Evolutionary conservation across 2,113 vertebrate species (phyloP).

Genomic region (Cyphomyrus plagiostoma): DNA sequence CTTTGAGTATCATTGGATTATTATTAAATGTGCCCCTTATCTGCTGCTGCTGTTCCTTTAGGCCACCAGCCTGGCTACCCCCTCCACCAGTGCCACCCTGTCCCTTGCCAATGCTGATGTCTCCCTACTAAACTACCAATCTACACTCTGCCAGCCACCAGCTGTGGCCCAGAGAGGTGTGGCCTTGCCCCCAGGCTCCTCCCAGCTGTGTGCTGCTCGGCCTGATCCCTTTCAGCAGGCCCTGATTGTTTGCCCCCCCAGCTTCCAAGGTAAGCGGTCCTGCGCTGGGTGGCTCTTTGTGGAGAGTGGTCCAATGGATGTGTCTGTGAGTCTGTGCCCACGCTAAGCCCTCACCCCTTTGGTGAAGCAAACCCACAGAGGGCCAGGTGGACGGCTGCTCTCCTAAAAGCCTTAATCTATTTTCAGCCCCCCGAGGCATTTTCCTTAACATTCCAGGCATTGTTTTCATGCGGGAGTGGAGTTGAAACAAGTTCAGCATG

Average conservation of each 20-base stretch:
- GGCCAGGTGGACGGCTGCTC: neutral
- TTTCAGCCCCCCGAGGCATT: neutral
- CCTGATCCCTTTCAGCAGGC: conserved; percentile 97
- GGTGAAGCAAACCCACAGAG: neutral
- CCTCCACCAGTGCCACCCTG: conserved; percentile 74
- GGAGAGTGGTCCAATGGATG: neutral
- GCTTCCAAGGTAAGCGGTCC: conserved; percentile 80
- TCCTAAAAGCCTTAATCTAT: neutral
- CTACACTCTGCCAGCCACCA: conserved; percentile 93
- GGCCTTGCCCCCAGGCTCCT: conserved; percentile 78
- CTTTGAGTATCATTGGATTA: neutral
- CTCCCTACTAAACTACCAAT: conserved; percentile 94
- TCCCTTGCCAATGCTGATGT: conserved; percentile 76
- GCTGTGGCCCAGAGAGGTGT: conserved; percentile 89
- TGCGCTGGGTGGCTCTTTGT: neutral
- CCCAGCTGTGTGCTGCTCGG: conserved; percentile 81
- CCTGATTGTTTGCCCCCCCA: conserved; percentile 93
- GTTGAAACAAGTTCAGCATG: neutral
- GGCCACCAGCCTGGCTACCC: conserved; percentile 69
- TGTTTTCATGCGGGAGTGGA: neutral
- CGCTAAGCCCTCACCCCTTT: neutral
- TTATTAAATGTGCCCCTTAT: neutral
- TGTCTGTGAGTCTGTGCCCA: neutral
- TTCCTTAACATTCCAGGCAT: neutral
- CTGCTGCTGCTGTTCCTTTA: conserved; percentile 47